Percentiles rank a stretch among this genome's conserved stretches.
Conservation (phyloP, 2,888 invertebrate genomes). For the Melipona bicolor region DNA sequence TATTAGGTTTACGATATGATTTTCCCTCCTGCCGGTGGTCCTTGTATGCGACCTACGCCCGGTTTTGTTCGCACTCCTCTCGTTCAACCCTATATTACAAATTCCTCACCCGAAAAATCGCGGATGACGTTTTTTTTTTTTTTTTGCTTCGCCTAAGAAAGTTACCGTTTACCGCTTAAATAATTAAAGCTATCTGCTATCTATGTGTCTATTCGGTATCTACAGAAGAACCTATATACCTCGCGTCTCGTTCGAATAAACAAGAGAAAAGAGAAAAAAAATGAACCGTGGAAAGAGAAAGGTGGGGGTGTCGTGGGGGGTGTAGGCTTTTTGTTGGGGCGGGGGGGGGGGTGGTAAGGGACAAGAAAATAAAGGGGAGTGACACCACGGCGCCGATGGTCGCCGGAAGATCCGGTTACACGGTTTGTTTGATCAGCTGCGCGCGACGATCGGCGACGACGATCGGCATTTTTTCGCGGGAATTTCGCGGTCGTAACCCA, state of each 20-base stretch:
- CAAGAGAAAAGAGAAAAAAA: slow-evolving; percentile 10
- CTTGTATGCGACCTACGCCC: slow-evolving; percentile 60
- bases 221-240: slow-evolving; percentile 81
- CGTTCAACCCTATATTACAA: slow-evolving; percentile 71
- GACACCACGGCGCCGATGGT: slow-evolving; percentile 13
- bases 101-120: slow-evolving; percentile 44
- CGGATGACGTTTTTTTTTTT: slow-evolving; percentile 30
- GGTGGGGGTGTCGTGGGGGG: neutral
- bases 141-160: slow-evolving; percentile 74
- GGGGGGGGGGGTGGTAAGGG: neutral
- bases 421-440: slow-evolving; percentile 32
- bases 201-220: slow-evolving; percentile 82
- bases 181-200: slow-evolving; percentile 84
- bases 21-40: slow-evolving; percentile 72
- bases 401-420: slow-evolving; percentile 17
- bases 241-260: slow-evolving; percentile 78
- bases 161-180: slow-evolving; percentile 79
- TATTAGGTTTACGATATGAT: slow-evolving; percentile 84
- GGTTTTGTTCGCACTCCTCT: slow-evolving; percentile 66
- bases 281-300: slow-evolving; percentile 2
- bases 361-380: neutral
- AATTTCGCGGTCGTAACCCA: slow-evolving; percentile 50
- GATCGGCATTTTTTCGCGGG: slow-evolving; percentile 43
- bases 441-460: slow-evolving; percentile 55
- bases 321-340: neutral